Percentiles rank a stretch among this genome's conserved stretches.
These are phyloP conservation scores for Sympetrum striolatum DNA, from an alignment of 2,888 invertebrate species.

Conservation along the genomic window DNA sequence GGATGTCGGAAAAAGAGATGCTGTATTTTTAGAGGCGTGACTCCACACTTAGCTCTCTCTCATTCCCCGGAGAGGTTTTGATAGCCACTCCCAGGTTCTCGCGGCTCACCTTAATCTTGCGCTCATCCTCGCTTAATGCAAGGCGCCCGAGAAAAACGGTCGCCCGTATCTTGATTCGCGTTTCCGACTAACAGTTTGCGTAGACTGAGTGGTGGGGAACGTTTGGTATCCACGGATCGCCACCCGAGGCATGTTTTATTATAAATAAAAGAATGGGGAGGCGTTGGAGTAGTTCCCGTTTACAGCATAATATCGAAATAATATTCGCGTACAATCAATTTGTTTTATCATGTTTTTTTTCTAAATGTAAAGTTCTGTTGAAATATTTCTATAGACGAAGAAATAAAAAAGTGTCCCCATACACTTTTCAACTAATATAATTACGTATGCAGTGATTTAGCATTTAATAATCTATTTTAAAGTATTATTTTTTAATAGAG, in stretches of 20 bases:
- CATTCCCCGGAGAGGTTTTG: neutral
- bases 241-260: no score
- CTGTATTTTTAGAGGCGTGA: slow-evolving; percentile 30
- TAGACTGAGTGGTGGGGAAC: no score
- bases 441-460: no score
- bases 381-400: no score
- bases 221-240: no score
- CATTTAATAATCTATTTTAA: no score
- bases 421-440: no score
- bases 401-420: no score
- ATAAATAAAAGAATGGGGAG: neutral
- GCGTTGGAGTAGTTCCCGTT: neutral
- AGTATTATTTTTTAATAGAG: no score
- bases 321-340: neutral
- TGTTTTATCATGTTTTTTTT: neutral
- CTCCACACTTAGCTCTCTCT: slow-evolving; percentile 11
- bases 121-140: neutral
- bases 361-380: neutral
- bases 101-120: neutral
- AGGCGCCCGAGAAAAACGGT: neutral
- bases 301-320: neutral
- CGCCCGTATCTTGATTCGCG: neutral
- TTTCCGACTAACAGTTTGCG: no score
- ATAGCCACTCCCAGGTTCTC: neutral
- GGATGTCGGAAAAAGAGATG: neutral